Evolutionary conservation across 2,888 invertebrate species (phyloP), one percentile per base, ranked within the genome.

Genomic region (Chrysodeixis includens): DNA sequence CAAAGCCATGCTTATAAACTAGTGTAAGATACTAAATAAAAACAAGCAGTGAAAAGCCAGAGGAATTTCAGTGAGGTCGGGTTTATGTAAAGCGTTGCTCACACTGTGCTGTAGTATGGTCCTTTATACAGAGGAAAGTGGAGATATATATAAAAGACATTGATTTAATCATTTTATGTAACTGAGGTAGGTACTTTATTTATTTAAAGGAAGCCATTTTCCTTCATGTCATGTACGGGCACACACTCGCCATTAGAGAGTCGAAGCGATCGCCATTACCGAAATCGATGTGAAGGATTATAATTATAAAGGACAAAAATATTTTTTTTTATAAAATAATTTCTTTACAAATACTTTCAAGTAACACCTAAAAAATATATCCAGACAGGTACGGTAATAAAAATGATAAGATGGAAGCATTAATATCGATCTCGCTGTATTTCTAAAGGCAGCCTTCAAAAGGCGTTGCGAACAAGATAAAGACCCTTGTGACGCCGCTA

Each of bases 61-160:
- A 78, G 83, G 78, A 82, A 83, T 80, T 79, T 78, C 83, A 83
- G 84, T 80, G 81, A 69, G 78, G 80, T 76, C 67, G 79, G 83
- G 82, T 85, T 86, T 86, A 70, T 83, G 86, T 84, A 85, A 86
- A 83, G 82, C 79, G 81, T 76, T 76, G 74, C 66, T 73, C 73
- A 66, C 52, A 62, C 62, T 53, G 68, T 35, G 70, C 66, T 65
- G 63, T 57, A 49, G 65, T 60, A 60, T 59, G 82, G 76, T 66
- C 46, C 18, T 26, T 53, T 18, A 69, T 64, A 20, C 56, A 66
- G 78, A 70, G 71, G 65, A 44, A 44, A 63, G 44, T 49, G 44
- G 44, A 20, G 56, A 6, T 16, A 6, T 7, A 35, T 7, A 0
- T n/a, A n/a, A n/a, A n/a, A n/a, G n/a, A n/a, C n/a, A 46, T 18